Evolutionary conservation across 2,797 vertebrate genomes (phyloP).

Genomic region (Macrochelys suwanniensis): DNA sequence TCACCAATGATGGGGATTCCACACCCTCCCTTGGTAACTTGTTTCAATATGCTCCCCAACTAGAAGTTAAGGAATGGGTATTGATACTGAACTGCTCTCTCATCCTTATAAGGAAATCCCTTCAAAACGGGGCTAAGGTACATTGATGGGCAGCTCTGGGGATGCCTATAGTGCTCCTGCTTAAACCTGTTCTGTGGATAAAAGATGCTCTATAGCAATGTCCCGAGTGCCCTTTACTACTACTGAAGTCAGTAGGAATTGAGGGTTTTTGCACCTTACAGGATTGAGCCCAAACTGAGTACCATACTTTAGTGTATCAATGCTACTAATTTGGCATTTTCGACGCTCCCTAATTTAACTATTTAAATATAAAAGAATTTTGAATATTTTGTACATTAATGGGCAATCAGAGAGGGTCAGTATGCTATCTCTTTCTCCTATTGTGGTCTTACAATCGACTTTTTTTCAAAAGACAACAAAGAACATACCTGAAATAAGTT

Average conservation of each 20-base stretch:
- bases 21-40: not conserved
- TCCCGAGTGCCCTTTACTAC: not conserved
- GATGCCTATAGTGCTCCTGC: not conserved
- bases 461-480: not conserved
- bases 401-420: not conserved
- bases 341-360: not conserved
- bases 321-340: not conserved
- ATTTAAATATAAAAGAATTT: not conserved
- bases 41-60: conserved; percentile 39
- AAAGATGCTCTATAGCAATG: not conserved
- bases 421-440: not conserved
- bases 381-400: not conserved
- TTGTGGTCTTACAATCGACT: not conserved
- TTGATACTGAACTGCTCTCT: not conserved
- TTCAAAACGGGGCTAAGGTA: not conserved
- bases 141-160: not conserved
- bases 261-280: not conserved
- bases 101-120: not conserved
- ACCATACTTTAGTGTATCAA: not conserved
- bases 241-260: not conserved
- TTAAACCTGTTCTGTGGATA: not conserved
- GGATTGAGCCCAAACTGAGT: not conserved
- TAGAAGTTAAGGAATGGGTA: not conserved
- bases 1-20: not conserved
- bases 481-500: not conserved